Percentiles rank a stretch among this genome's conserved stretches.
Evolutionary conservation across 2,797 vertebrate genomes (phyloP).

Genomic region (Xiphophorus birchmanni): DNA sequence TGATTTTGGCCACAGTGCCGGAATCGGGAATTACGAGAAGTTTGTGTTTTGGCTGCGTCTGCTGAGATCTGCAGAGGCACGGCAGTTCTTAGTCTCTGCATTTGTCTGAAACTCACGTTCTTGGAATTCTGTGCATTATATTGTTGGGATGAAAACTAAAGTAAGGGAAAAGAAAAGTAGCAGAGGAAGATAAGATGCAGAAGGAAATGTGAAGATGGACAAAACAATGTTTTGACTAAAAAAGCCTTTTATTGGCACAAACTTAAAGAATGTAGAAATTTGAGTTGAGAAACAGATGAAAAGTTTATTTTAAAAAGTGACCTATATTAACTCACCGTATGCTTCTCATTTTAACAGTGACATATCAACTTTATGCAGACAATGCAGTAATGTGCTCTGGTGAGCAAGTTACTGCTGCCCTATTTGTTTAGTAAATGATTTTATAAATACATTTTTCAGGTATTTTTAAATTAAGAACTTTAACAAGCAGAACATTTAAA

Average conservation of each 20-base stretch:
- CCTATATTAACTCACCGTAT: neutral
- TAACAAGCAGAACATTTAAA: neutral
- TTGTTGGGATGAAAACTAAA: neutral
- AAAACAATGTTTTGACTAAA: neutral
- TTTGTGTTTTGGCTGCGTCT: constrained; percentile 55
- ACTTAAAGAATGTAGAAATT: neutral
- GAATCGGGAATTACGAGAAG: constrained; percentile 67
- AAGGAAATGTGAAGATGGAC: neutral
- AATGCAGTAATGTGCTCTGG: neutral
- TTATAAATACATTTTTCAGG: neutral
- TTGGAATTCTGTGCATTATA: neutral
- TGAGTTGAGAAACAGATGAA: neutral
- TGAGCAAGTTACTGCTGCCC: too few relatives aligned
- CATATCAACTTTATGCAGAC: neutral
- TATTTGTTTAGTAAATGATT: neutral
- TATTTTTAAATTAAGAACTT: neutral
- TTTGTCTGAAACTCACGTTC: constrained; percentile 5
- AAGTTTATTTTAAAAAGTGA: neutral
- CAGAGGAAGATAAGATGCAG: neutral
- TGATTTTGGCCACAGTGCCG: constrained; percentile 62
- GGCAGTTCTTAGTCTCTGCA: constrained; percentile 6
- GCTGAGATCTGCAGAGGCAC: constrained; percentile 48
- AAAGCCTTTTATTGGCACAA: neutral
- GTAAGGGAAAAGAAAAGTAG: neutral
- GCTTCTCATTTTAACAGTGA: neutral